Base-by-base conservation (phyloP, 1,140 invertebrate genomes). In the Leptinotarsa undecemlineata region DNA sequence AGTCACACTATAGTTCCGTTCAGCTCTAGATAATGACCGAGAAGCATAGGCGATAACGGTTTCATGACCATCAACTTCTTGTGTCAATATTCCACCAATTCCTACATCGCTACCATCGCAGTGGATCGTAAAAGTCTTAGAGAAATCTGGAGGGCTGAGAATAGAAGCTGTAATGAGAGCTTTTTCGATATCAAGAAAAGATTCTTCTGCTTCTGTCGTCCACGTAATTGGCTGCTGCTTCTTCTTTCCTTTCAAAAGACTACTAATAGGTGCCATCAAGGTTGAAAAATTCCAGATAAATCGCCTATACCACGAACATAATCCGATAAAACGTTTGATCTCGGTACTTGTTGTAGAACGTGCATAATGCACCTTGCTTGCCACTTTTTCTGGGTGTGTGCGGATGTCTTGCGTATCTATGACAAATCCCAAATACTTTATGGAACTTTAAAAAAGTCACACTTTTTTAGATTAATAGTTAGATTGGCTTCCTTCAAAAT, bases 321-420 rank as follows among this genome's bases (percentile, higher is more conserved):
- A 17, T 17, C 70, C 71, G 5, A 77, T 15, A 15, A 75, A 20
- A 15, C 74, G 42, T 21, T 74, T 57, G 26, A 77, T 47, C n/a
- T 68, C 63, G 47, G 80, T 83, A 11, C 78, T 62, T 8, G 75
- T 80, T 4, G n/a, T 76, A 26, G 82, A 81, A 13, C 21, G 17
- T 14, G 71, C 60, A 77, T 84, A 84, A 5, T 87, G 78, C n/a
- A 81, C 19, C 5, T 88, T 85, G 23, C 68, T 73, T 21, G 57
- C n/a, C 13, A 76, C 63, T 64, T 73, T 73, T 11, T 63, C 60
- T 13, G 75, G 71, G 14, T 68, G 48, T 8, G 47, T 61, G 14
- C 70, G 14, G 0, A 73, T 23, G 14, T 67, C 75, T n/a, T 23
- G 11, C 4, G 14, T 60, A 62, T 66, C 62, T 5, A 73, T 42